Percentiles rank a stretch among this genome's conserved stretches.
These are phyloP conservation scores for Aurelia aurita DNA, from an alignment of 30 jellyfish, hydroid and myxozoan genomes.

Conservation along the genomic window DNA sequence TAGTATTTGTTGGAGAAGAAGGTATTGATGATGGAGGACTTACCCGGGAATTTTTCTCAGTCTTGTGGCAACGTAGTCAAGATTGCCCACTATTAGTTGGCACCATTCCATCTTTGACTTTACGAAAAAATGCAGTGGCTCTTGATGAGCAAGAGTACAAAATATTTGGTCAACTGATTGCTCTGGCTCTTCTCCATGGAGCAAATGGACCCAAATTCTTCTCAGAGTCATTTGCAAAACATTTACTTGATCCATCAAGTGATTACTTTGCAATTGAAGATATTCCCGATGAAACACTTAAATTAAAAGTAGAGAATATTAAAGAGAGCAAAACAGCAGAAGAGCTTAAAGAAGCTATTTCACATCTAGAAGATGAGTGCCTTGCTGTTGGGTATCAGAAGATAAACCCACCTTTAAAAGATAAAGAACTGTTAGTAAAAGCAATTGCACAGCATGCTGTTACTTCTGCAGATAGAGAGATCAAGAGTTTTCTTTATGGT, in stretches of 20 bases:
- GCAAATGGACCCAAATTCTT: conserved; percentile 4
- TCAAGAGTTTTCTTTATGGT: background rate
- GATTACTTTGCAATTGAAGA: conserved; percentile 5
- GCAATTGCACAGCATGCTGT: conserved; percentile 6
- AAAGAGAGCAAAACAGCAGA: conserved; percentile 13
- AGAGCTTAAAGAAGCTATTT: conserved; percentile 15
- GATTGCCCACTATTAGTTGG: background rate
- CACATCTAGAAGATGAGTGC: background rate
- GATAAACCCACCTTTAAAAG: conserved; percentile 9
- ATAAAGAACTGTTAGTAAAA: background rate
- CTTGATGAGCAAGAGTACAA: conserved; percentile 19
- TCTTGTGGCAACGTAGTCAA: background rate
- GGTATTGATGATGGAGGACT: conserved; percentile 18
- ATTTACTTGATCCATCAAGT: conserved; percentile 3
- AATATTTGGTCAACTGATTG: conserved; percentile 15
- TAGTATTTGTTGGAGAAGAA: conserved; percentile 10
- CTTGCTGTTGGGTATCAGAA: conserved; percentile 1
- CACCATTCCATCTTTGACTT: background rate
- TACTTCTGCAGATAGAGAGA: background rate
- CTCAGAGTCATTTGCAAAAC: conserved; percentile 21
- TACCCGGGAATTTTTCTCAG: conserved; percentile 9
- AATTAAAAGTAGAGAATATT: background rate
- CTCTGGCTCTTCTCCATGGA: background rate
- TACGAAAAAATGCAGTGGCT: conserved; percentile 9
- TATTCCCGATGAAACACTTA: conserved; percentile 8